phyloP scores from a whole-genome alignment of 2,797 vertebrate species.

The Gambusia yucatana region DNA sequence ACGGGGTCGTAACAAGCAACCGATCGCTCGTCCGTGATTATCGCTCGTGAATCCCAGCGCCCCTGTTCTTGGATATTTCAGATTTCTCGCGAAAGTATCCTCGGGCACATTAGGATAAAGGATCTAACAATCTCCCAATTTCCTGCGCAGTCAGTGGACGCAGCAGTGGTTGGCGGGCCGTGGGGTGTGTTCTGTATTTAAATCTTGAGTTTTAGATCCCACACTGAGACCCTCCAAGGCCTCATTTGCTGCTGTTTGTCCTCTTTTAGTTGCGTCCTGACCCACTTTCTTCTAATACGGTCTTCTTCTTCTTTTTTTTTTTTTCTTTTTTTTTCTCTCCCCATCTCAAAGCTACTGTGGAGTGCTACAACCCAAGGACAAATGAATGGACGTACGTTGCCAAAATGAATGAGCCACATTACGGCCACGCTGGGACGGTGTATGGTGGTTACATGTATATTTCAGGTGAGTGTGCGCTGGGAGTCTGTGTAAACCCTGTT shows the following conservation, averaged over 20 bases:
- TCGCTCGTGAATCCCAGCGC: constrained; percentile 19
- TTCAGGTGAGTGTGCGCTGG: constrained; percentile 86
- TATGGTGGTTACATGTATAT: constrained; percentile 99
- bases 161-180: constrained; percentile 40
- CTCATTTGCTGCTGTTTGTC: constrained; percentile 78
- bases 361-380: constrained; percentile 97
- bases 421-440: constrained; percentile 96
- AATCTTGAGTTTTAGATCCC: constrained; percentile 72
- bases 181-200: constrained; percentile 63
- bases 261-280: constrained; percentile 74
- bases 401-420: constrained; percentile 98
- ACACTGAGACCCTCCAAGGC: constrained; percentile 74
- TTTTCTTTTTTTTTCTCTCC: not conserved
- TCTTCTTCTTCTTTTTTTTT: constrained; percentile 1
- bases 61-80: constrained; percentile 11
- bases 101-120: constrained; percentile 38
- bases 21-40: constrained; percentile 14
- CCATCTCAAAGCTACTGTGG: constrained; percentile 90
- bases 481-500: not conserved
- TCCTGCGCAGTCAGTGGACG: constrained; percentile 48
- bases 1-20: constrained; percentile 14
- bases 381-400: constrained; percentile 99
- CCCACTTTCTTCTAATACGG: constrained; percentile 75
- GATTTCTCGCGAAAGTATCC: constrained; percentile 35
- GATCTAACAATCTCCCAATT: constrained; percentile 46